Evolutionary conservation across 2,888 invertebrate genomes (phyloP), one percentile per base, ranked within the genome.

Genomic region (Acholoe squamosa): DNA sequence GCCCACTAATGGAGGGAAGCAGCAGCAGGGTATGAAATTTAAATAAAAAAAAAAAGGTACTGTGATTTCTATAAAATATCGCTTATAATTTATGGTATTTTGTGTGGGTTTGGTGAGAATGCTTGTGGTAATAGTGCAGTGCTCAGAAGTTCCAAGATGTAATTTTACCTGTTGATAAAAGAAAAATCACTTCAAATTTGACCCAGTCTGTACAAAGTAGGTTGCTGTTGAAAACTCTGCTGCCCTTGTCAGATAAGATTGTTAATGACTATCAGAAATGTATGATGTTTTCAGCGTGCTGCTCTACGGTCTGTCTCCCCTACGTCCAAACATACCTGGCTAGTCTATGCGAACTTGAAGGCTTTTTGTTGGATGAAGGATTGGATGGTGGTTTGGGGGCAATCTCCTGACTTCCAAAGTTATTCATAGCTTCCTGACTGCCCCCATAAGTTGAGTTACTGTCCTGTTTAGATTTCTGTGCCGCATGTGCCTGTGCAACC

Each of bases 401-500:
- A 89, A 93, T 93, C 89, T 92, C 33, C 43, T 71, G 34, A 71
- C 89, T 76, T 1, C 43, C 90, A 22, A 34, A n/a, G 25, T 52
- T 28, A 54, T 93, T 93, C 25, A 91, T 25, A 52, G 90, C 90
- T 93, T 90, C 33, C 25, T 51, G 16, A 84, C 89, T 88, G 1
- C 86, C 90, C 22, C 19, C 54, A 25, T 28, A 16, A 16, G 86
- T 22, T 93, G 93, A 43, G 93, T 91, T 3, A 16, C 76, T 56
- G 31, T 86, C 90, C 43, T 31, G 52, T 90, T 91, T 84, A 0
- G 91, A 84, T 88, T 93, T 93, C 92, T 95, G 94, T 5, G 94
- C 94, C 3, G 94, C 94, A 91, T 95, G 94, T 22, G 95, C 95
- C 90, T 95, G 95, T 14, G 95, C 95, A n/a, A 95, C 94, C 94